Evolutionary conservation across 1,140 invertebrate genomes (phyloP).

Genomic region (Pollicipes pollicipes): DNA sequence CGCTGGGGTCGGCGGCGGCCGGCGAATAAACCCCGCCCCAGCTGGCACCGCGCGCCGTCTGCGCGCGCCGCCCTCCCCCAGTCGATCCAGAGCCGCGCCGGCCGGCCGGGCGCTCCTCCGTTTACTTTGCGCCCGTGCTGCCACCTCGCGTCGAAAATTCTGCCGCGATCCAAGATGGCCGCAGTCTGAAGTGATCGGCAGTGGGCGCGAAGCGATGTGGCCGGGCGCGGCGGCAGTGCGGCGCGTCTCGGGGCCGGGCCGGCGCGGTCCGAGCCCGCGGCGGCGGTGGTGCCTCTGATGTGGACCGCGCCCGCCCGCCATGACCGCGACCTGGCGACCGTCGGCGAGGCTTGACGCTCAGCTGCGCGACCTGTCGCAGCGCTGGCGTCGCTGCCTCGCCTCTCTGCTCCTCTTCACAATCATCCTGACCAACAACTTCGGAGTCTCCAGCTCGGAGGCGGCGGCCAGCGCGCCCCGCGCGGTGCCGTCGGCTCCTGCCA

Average conservation of each 20-base stretch:
- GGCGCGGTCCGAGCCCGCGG: no score
- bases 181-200: not conserved
- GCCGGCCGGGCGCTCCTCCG: not conserved
- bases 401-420: slow-evolving; percentile 5
- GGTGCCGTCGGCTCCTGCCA: no score
- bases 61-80: not conserved
- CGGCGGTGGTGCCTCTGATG: not conserved
- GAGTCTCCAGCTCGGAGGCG: not conserved
- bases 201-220: not conserved
- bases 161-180: not conserved
- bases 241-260: no score
- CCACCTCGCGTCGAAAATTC: not conserved
- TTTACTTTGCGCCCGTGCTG: not conserved
- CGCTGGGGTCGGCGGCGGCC: no score
- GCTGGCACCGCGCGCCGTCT: not conserved
- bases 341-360: not conserved
- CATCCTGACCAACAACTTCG: slow-evolving; percentile 5
- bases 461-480: no score
- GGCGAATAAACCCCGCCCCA: not conserved
- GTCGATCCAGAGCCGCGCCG: not conserved
- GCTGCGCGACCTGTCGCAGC: not conserved
- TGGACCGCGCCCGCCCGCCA: not conserved
- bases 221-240: no score
- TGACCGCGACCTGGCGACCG: not conserved
- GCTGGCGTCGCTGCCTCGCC: slow-evolving; percentile 2